phyloP scores from a whole-genome alignment of 2,797 vertebrate genomes.

The Tragopan temminckii region DNA sequence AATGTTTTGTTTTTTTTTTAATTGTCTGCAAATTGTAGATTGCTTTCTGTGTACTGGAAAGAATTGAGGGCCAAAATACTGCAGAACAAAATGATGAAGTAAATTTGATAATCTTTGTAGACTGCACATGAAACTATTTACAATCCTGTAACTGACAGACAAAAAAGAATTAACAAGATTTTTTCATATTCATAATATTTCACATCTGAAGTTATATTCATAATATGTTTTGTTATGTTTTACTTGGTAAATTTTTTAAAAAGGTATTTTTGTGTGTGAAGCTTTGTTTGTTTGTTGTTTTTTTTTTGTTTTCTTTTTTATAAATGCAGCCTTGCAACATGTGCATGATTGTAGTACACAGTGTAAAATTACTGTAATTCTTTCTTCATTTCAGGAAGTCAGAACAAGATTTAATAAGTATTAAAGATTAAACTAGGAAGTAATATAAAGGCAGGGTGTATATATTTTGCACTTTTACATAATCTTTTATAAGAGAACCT shows the following conservation, averaged over 20 bases:
- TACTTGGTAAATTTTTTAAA: background rate
- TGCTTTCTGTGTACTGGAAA: background rate
- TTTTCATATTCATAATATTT: background rate
- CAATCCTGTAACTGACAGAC: background rate
- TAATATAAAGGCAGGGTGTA: constrained; percentile 42
- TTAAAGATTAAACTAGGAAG: constrained; percentile 6
- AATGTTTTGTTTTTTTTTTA: background rate
- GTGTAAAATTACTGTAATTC: constrained; percentile 47
- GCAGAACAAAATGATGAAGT: background rate
- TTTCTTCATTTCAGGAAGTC: constrained; percentile 31
- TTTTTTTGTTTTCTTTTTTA: background rate
- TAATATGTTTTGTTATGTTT: background rate
- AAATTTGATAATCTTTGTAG: background rate
- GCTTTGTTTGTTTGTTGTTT: constrained; percentile 23
- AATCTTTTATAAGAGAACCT: constrained; percentile 63
- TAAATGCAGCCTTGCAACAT: constrained; percentile 42
- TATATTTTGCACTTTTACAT: constrained; percentile 73
- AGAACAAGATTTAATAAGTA: constrained; percentile 18
- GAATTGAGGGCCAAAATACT: background rate
- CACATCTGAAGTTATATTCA: background rate
- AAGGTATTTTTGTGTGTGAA: background rate
- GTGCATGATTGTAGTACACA: constrained; percentile 57
- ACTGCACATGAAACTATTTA: background rate
- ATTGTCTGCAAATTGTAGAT: background rate
- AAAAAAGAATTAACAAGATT: background rate